Evolutionary conservation across 1,140 invertebrate genomes (phyloP).

Genomic region (Atta colombica): DNA sequence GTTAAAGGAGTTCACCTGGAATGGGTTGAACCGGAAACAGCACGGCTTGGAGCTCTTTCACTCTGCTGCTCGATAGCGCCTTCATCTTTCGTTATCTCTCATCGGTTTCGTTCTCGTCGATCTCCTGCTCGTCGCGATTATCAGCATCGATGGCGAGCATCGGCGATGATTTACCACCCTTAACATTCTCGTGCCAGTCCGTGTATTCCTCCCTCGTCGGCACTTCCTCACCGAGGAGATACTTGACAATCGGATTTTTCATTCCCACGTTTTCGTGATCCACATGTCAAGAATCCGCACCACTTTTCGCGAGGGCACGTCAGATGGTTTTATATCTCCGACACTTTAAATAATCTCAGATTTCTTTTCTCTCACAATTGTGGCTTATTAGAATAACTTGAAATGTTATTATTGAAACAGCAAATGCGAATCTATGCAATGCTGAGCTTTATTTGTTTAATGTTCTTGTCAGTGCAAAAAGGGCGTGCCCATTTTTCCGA

Average conservation of each 20-base stretch:
- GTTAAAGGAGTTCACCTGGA: constrained; percentile 78
- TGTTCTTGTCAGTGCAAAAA: background rate
- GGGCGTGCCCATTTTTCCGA: background rate
- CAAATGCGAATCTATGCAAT: background rate
- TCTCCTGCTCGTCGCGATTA: constrained; percentile 36
- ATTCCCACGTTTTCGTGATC: constrained; percentile 16
- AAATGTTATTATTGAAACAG: background rate
- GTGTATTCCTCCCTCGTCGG: constrained; percentile 25
- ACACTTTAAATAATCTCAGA: background rate
- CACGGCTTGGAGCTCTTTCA: constrained; percentile 88
- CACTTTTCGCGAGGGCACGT: background rate
- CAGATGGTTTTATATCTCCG: background rate
- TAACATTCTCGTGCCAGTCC: constrained; percentile 17
- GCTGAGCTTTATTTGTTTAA: background rate
- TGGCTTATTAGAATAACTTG: background rate
- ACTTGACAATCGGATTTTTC: constrained; percentile 39
- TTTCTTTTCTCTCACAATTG: background rate
- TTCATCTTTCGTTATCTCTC: constrained; percentile 73
- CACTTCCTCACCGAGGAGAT: constrained; percentile 13
- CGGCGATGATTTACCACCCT: constrained; percentile 1
- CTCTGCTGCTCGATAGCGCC: constrained; percentile 80
- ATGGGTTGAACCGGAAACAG: constrained; percentile 87
- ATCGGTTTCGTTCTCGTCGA: constrained; percentile 7
- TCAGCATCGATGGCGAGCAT: constrained; percentile 7
- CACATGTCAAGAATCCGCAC: background rate